A percentile compares a stretch with the other conserved stretches of the same genome.
These are phyloP conservation scores for Lepus americanus DNA, from an alignment of 2,113 vertebrate genomes.

Conservation along the genomic window DNA sequence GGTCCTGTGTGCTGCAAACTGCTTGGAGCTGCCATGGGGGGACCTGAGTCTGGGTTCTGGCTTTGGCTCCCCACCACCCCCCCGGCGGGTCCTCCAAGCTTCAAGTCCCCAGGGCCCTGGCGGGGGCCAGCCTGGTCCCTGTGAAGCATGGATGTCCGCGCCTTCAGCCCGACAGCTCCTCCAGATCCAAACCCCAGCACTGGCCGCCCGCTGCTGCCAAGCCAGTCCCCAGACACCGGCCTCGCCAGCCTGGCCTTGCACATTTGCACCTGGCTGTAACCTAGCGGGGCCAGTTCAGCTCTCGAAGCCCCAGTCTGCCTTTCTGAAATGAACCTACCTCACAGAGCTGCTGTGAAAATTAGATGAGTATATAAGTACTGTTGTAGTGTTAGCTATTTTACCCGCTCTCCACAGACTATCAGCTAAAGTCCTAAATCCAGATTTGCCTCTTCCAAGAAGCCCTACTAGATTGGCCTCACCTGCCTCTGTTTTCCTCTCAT, in stretches of 20 bases:
- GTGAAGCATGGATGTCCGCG: background rate
- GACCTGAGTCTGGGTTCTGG: background rate
- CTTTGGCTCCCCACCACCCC: background rate
- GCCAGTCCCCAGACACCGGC: background rate
- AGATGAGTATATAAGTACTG: background rate
- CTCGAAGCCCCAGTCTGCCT: conserved; percentile 16
- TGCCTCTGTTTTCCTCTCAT: background rate
- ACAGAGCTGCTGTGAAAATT: background rate
- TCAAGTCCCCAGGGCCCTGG: background rate
- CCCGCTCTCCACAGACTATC: background rate
- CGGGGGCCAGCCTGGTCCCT: background rate
- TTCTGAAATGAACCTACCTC: background rate
- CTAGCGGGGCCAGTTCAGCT: background rate
- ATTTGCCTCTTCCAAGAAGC: conserved; percentile 52
- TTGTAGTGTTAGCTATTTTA: background rate
- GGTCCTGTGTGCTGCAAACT: background rate
- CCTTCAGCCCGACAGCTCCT: background rate
- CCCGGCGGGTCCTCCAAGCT: background rate
- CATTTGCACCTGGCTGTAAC: background rate
- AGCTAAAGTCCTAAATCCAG: background rate
- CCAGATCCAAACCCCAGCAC: background rate
- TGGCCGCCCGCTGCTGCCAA: background rate
- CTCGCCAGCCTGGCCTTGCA: background rate
- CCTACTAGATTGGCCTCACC: background rate
- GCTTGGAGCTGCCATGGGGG: background rate